Evolutionary conservation across 2,888 invertebrate species (phyloP).

Genomic region (Trichacis sp.): DNA sequence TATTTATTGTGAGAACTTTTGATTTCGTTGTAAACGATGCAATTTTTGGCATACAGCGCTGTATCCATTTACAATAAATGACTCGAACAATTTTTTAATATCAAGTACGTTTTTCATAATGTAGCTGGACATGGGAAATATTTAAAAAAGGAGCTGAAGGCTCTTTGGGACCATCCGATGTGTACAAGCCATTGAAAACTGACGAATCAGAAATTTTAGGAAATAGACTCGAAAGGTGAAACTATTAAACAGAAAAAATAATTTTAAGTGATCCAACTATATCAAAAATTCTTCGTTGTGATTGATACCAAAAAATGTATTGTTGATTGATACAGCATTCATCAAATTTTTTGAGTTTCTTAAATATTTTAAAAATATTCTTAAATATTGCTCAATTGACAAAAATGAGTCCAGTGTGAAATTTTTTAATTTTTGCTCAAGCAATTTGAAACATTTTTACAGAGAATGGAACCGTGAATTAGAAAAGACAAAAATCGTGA

Average conservation of each 20-base stretch:
- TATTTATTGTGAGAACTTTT: too few relatives aligned
- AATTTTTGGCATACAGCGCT: too few relatives aligned
- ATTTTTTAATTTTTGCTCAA: not conserved
- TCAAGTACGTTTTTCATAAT: too few relatives aligned
- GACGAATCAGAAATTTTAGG: slow-evolving; percentile 64
- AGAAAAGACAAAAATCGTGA: slow-evolving; percentile 46
- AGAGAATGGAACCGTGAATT: slow-evolving; percentile 70
- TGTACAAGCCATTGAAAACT: slow-evolving; percentile 60
- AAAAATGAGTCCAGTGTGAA: not conserved
- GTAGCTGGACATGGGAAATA: slow-evolving; percentile 68
- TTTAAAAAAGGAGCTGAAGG: slow-evolving; percentile 63
- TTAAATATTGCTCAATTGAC: too few relatives aligned
- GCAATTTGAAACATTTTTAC: not conserved
- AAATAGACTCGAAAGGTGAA: slow-evolving; percentile 62
- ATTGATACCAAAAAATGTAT: too few relatives aligned
- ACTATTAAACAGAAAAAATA: too few relatives aligned
- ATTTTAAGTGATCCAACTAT: not conserved
- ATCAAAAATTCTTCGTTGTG: not conserved
- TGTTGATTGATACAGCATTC: too few relatives aligned
- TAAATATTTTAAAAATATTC: too few relatives aligned
- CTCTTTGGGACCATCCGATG: slow-evolving; percentile 63
- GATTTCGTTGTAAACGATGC: too few relatives aligned
- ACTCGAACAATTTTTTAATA: too few relatives aligned
- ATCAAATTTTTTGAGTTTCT: too few relatives aligned
- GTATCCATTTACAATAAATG: too few relatives aligned